These are phyloP conservation scores for Drosophila trichaetosa DNA, from an alignment of 2,888 invertebrate species.

Conservation along the genomic window DNA sequence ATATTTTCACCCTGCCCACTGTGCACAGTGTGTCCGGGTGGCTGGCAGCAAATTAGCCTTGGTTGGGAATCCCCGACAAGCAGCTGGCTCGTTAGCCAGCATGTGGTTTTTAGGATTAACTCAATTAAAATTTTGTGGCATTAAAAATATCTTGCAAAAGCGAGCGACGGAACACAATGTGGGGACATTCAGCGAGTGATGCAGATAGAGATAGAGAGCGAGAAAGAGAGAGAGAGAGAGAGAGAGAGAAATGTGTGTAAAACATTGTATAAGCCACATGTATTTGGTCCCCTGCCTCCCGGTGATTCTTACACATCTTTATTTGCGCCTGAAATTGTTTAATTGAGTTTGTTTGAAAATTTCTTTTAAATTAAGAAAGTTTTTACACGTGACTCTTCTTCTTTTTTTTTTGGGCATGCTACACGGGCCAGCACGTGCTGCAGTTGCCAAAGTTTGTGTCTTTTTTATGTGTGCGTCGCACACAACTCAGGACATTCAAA, in stretches of 20 bases:
- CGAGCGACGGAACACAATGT: conserved; percentile 30
- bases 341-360: conserved; percentile 80
- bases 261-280: conserved; percentile 49
- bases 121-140: conserved; percentile 78
- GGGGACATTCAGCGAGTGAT: background rate
- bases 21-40: background rate
- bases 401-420: background rate
- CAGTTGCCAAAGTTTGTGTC: conserved; percentile 44
- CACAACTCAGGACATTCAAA: conserved; percentile 46
- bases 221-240: conserved; percentile 27
- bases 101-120: conserved; percentile 75
- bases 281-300: conserved; percentile 9
- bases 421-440: conserved; percentile 61
- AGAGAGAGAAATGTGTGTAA: conserved; percentile 11
- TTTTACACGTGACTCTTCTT: conserved; percentile 72
- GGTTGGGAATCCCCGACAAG: conserved; percentile 30
- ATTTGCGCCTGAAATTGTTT: conserved; percentile 77
- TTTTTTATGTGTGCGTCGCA: conserved; percentile 1
- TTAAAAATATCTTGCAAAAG: conserved; percentile 66
- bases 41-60: conserved; percentile 51
- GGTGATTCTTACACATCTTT: conserved; percentile 63
- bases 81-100: conserved; percentile 76
- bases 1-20: background rate
- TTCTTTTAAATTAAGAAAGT: conserved; percentile 80
- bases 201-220: conserved; percentile 27